phyloP scores from a whole-genome alignment of 2,113 vertebrate species.

The Nothobranchius furzeri region DNA sequence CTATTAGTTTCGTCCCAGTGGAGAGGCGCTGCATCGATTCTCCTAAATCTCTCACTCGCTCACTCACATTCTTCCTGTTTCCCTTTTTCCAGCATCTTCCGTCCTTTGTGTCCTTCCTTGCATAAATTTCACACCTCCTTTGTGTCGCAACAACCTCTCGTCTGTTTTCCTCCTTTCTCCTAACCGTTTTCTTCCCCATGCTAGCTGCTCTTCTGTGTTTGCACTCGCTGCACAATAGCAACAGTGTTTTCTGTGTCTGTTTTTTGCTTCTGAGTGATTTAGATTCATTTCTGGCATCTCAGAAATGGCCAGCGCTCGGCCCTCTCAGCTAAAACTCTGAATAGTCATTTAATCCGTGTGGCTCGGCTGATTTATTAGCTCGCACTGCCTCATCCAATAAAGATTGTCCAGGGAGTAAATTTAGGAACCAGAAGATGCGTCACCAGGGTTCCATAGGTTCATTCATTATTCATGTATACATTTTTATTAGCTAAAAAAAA shows the following conservation, averaged over 20 bases:
- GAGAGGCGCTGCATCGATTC: slow-evolving; percentile 68
- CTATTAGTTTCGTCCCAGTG: slow-evolving; percentile 67
- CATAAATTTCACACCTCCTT: slow-evolving; percentile 46
- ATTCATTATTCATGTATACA: slow-evolving; percentile 40
- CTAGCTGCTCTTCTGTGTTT: slow-evolving; percentile 31
- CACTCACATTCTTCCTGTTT: slow-evolving; percentile 48
- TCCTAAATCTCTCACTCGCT: slow-evolving; percentile 45
- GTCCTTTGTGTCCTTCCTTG: slow-evolving; percentile 8
- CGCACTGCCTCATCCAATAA: slow-evolving; percentile 50
- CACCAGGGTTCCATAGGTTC: slow-evolving; percentile 25
- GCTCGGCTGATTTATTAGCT: slow-evolving; percentile 60
- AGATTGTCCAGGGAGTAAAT: slow-evolving; percentile 27
- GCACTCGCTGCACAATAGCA: slow-evolving; percentile 62
- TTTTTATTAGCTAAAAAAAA: slow-evolving; percentile 14
- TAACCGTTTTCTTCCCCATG: slow-evolving; percentile 22
- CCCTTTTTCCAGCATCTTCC: slow-evolving; percentile 14
- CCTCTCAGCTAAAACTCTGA: slow-evolving; percentile 63
- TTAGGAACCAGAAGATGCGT: slow-evolving; percentile 33
- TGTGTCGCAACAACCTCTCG: slow-evolving; percentile 35
- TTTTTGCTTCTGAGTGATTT: slow-evolving; percentile 53
- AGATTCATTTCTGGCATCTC: slow-evolving; percentile 56
- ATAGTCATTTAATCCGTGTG: slow-evolving; percentile 68
- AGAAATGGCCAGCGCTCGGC: slow-evolving; percentile 62
- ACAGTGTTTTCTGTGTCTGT: slow-evolving; percentile 66
- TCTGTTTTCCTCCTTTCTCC: slow-evolving; percentile 48